Percentiles rank a stretch among this genome's conserved stretches.
Conservation (phyloP, 2,888 invertebrate species). For the Luperina testacea region DNA sequence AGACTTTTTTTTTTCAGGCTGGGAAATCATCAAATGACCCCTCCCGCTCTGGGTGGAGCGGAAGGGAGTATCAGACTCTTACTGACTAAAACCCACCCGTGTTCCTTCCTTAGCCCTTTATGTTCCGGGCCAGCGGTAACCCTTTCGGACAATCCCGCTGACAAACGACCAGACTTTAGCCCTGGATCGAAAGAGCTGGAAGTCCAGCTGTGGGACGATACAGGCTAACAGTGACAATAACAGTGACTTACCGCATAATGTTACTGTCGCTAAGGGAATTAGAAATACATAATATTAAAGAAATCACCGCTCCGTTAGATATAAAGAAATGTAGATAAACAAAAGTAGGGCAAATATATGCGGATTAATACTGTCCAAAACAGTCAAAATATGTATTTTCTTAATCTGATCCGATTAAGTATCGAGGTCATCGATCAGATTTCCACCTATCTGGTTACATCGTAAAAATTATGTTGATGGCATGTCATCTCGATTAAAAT, state of each 20-base stretch:
- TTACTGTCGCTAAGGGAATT: constrained; percentile 39
- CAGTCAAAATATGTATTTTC: constrained; percentile 62
- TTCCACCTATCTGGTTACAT: constrained; percentile 50
- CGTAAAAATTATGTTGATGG: constrained; percentile 35
- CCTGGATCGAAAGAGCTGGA: neutral
- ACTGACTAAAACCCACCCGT: too few relatives aligned
- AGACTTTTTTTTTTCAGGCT: too few relatives aligned
- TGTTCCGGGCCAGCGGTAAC: too few relatives aligned
- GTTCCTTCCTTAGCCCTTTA: too few relatives aligned
- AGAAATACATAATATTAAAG: constrained; percentile 15
- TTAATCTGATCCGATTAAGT: constrained; percentile 65
- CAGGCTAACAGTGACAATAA: neutral
- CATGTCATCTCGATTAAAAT: constrained; percentile 19
- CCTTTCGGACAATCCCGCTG: too few relatives aligned
- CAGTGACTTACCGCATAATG: constrained; percentile 36
- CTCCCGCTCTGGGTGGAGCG: too few relatives aligned
- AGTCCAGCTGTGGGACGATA: neutral
- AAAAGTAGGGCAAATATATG: constrained; percentile 56
- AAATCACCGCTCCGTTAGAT: constrained; percentile 47
- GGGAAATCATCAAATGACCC: too few relatives aligned
- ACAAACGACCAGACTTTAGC: neutral
- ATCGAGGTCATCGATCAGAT: constrained; percentile 56
- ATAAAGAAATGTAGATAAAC: constrained; percentile 60
- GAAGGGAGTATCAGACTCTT: too few relatives aligned
- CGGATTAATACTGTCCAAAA: constrained; percentile 56